Base-by-base conservation (phyloP, 92 coral and sea anemone species). In the Porites cylindrica region DNA sequence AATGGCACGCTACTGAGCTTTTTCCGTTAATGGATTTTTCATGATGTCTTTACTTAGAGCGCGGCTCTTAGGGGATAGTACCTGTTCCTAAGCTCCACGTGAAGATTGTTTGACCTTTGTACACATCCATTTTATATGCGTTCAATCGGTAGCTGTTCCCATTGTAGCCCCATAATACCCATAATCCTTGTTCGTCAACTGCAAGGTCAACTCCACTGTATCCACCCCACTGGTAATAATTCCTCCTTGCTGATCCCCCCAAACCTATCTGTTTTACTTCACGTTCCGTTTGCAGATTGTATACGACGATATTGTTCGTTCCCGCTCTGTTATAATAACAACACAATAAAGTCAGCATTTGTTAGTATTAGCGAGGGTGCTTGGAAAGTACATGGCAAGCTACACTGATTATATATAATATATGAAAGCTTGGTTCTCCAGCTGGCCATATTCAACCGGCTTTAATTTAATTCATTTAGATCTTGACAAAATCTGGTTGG, bases 101-200 rank as follows among this genome's bases (percentile, higher is more conserved):
- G 1, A 23, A n/a, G n/a, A 0, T 23, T 2, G 75, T 13, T 0
- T 0, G 2, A 67, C 75, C 75, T 20, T 47, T 43, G 16, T 29
- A 6, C 11, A 83, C 88, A 51, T 83, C 88, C 14, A 83, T 83
- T 58, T 83, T 83, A 50, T 13, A 0, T 6, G 74, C 81, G 21
- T 4, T 7, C 66, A 77, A 79, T 14, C 74, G 80, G 19, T 21
- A 11, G 70, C 81, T 23, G 65, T 83, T 72, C 1, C 18, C 56
- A 29, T 52, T 59, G 13, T 11, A 12, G 6, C 81, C 88, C 38
- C 47, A 87, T 11, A 87, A 64, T 3, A 9, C 85, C 90, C 90
- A 86, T 18, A 86, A 59, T 67, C 90, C 90, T 6, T 50, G 82
- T 68, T 86, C 90, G 47, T 86, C 90, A 2, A 78, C 85, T 10